A percentile compares a stretch with the other conserved stretches of the same genome.
Evolutionary conservation across 2,797 vertebrate genomes (phyloP).

Genomic region (Rhinoraja longicauda): DNA sequence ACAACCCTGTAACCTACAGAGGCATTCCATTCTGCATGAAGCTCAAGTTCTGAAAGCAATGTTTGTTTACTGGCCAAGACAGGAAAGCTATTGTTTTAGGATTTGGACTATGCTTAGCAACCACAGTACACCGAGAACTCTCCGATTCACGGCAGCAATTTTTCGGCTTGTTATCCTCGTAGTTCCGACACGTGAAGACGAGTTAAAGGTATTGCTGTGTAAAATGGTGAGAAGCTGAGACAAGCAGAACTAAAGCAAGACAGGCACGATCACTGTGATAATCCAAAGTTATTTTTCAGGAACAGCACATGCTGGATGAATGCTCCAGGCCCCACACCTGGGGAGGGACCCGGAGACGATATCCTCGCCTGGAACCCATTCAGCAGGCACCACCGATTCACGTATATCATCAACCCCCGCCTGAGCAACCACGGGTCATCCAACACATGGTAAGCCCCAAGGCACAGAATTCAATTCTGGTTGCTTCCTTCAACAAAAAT

Average conservation of each 20-base stretch:
- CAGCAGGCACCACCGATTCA: slow-evolving; percentile 39
- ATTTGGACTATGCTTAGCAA: slow-evolving; percentile 17
- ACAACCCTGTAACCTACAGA: neutral
- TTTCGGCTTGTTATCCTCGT: neutral
- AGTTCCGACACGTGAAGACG: neutral
- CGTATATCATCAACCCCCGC: slow-evolving; percentile 50
- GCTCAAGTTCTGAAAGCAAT: neutral
- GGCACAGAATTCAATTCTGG: neutral
- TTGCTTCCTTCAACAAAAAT: neutral
- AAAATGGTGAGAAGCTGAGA: neutral
- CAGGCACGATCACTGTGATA: neutral
- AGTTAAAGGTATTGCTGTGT: neutral
- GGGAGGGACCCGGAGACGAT: slow-evolving; percentile 46
- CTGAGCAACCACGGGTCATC: slow-evolving; percentile 60
- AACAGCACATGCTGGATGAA: slow-evolving; percentile 68
- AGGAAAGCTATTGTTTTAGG: neutral
- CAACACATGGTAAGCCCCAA: slow-evolving; percentile 60
- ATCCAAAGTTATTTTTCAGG: slow-evolving; percentile 52
- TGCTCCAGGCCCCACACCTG: slow-evolving; percentile 52
- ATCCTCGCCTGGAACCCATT: slow-evolving; percentile 40
- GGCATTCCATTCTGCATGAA: neutral
- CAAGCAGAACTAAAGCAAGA: no score
- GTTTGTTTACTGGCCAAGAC: neutral
- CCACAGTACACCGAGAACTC: neutral
- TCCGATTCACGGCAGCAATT: no score